These are phyloP conservation scores for Lasioglossum leucozonium DNA, from an alignment of 2,888 invertebrate genomes.

Conservation along the genomic window DNA sequence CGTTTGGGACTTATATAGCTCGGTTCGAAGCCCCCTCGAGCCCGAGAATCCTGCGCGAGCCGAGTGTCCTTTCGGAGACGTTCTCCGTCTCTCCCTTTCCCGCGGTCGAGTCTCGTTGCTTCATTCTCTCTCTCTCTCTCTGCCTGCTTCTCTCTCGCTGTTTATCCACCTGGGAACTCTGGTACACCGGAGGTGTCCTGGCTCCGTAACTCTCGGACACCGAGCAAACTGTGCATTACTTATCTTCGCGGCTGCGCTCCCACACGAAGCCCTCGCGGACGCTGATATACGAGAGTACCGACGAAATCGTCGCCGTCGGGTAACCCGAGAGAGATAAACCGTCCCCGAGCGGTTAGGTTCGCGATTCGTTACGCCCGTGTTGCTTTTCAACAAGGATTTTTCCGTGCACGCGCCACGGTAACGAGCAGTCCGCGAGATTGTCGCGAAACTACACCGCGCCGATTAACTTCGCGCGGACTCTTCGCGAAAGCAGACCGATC, in stretches of 20 bases:
- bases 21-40: conserved; percentile 63
- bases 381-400: conserved; percentile 35
- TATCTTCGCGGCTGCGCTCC: conserved; percentile 59
- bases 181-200: conserved; percentile 42
- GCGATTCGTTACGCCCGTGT: conserved; percentile 38
- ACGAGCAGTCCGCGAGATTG: conserved; percentile 45
- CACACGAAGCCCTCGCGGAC: conserved; percentile 44
- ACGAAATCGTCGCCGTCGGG: conserved; percentile 46
- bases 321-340: conserved; percentile 56
- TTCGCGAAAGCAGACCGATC: background rate
- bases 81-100: conserved; percentile 15
- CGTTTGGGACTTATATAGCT: conserved; percentile 73
- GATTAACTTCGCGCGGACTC: background rate
- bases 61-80: conserved; percentile 53
- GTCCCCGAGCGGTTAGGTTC: conserved; percentile 25
- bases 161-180: background rate
- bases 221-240: conserved; percentile 61
- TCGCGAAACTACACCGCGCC: background rate
- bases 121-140: background rate
- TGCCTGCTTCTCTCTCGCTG: background rate
- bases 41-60: conserved; percentile 44
- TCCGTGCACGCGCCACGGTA: conserved; percentile 14
- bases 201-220: conserved; percentile 36
- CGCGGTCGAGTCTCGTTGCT: background rate
- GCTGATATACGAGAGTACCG: conserved; percentile 55